Conservation (phyloP, 2,888 invertebrate species). For the Carpatolechia fugitivella region DNA sequence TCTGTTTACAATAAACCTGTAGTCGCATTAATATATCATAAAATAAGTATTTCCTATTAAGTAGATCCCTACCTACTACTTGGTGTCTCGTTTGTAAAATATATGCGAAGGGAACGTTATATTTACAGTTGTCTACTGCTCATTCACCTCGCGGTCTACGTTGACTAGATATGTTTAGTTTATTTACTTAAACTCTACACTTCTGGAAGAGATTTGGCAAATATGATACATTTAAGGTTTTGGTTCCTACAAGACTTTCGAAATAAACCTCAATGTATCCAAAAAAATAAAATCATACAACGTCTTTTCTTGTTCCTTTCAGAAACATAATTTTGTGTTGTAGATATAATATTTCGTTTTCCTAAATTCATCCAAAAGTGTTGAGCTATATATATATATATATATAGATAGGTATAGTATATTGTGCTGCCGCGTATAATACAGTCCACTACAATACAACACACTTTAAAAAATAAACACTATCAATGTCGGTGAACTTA, state of each 20-base stretch:
- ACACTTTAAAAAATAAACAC: constrained; percentile 68
- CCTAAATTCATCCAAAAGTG: no score
- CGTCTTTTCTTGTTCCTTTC: no score
- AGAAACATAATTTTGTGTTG: no score
- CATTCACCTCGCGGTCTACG: constrained; percentile 39
- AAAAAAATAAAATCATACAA: no score
- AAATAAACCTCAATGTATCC: no score
- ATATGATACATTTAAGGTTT: no score
- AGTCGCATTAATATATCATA: not conserved
- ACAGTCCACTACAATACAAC: constrained; percentile 53
- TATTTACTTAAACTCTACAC: not conserved
- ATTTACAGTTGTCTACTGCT: constrained; percentile 46
- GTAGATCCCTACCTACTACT: no score
- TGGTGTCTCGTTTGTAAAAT: constrained; percentile 55
- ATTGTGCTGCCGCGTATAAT: constrained; percentile 58
- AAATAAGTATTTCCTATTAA: not conserved
- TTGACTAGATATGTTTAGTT: constrained; percentile 77
- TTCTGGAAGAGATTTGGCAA: no score
- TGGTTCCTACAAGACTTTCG: no score
- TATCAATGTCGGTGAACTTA: constrained; percentile 63
- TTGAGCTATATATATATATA: no score
- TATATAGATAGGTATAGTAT: no score
- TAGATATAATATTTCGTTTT: no score
- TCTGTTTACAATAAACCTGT: not conserved
- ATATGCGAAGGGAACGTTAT: constrained; percentile 68